Evolutionary conservation across 2,797 vertebrate species (phyloP).

Genomic region (Scyliorhinus canicula): DNA sequence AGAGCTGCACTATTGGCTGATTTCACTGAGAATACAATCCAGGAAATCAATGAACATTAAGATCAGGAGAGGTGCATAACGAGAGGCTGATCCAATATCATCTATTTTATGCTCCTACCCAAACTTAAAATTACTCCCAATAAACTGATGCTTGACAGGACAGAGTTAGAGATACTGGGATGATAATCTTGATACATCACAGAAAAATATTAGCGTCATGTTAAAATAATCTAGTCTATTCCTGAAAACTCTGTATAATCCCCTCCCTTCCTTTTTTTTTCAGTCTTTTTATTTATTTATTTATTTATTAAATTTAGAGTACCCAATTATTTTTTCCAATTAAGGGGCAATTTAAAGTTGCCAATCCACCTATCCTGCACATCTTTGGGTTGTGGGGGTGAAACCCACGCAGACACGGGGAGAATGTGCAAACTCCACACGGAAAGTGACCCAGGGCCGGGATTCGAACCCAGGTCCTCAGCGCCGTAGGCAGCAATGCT

Average conservation of each 20-base stretch:
- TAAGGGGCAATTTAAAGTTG: too few relatives aligned
- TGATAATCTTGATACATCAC: not conserved
- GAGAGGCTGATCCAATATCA: not conserved
- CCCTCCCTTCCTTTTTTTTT: too few relatives aligned
- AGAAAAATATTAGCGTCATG: not conserved
- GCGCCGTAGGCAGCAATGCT: too few relatives aligned
- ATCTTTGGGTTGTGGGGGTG: too few relatives aligned
- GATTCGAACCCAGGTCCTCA: too few relatives aligned
- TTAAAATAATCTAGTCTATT: not conserved
- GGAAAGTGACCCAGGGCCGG: too few relatives aligned
- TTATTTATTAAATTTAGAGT: too few relatives aligned
- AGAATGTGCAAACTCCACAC: too few relatives aligned
- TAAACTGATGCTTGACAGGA: not conserved
- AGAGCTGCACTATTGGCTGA: not conserved
- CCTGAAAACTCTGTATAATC: not conserved
- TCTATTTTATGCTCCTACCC: not conserved
- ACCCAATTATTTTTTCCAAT: too few relatives aligned
- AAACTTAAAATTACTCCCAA: not conserved
- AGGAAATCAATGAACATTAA: not conserved
- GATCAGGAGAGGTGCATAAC: not conserved
- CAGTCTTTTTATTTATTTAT: too few relatives aligned
- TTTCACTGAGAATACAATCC: not conserved
- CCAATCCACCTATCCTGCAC: too few relatives aligned
- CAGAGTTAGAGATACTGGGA: not conserved
- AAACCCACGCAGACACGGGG: too few relatives aligned